Evolutionary conservation across 2,888 invertebrate species (phyloP), one percentile per base, ranked within the genome.

Genomic region (Coelopa pilipes): DNA sequence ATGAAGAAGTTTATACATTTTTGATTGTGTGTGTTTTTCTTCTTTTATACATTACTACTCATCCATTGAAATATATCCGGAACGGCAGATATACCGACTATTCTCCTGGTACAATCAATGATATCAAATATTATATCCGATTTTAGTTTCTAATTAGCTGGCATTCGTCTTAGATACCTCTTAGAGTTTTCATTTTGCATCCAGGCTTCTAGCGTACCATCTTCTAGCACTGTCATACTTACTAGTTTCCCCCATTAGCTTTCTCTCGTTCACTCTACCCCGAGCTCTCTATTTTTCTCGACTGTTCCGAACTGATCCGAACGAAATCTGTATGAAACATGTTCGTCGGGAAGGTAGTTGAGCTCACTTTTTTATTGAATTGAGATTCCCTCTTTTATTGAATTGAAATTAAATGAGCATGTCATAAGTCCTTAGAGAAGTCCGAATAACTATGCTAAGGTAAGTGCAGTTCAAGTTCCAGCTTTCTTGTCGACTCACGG

Each of bases 41-140:
- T 76, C 76, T 79, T 79, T 78, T 78, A 77, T 79, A 75, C 70
- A 70, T 78, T 77, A 49, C 46, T 57, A 63, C 63, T 70, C 74
- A 65, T 71, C 63, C 62, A 73, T 70, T 70, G 74, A 74, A 77
- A 76, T 76, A 74, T 76, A 74, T 78, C 77, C 77, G 80, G 80
- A 80, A 75, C 78, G 75, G 78, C 78, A 80, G 80, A 80, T 79
- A 79, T 80, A 78, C 79, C 74, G 79, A 80, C 76, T 80, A 80
- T 78, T 78, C 77, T 78, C 78, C 79, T 79, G 79, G 79, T 79
- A 80, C 75, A 76, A 76, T 75, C 47, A 47, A 69, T n/a, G 70
- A 47, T 70, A 57, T 74, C 17, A 63, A 55, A 72, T 59, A 66
- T 34, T 45, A 53, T n/a, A 65, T 45, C 72, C 49, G 53, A 24